A percentile compares a stretch with the other conserved stretches of the same genome.
These are phyloP conservation scores for Labeo calbasu DNA, from an alignment of 2,797 vertebrate species.

Conservation along the genomic window DNA sequence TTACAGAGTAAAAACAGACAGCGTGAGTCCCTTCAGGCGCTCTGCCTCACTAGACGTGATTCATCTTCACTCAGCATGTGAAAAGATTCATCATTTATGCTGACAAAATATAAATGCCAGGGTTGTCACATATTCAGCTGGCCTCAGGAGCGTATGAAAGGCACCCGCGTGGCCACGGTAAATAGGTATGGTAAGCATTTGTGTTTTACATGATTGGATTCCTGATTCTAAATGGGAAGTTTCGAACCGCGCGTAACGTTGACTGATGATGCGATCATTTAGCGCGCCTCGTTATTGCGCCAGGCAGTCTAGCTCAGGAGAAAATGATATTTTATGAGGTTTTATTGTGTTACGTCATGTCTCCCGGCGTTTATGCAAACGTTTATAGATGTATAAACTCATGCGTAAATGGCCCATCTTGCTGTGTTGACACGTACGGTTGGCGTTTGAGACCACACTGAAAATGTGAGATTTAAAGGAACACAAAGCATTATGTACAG, in stretches of 20 bases:
- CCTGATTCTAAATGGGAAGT: not conserved
- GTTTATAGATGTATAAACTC: slow-evolving; percentile 29
- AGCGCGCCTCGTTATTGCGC: not conserved
- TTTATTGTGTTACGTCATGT: slow-evolving; percentile 40
- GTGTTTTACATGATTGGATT: slow-evolving; percentile 41
- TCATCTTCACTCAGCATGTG: slow-evolving; percentile 45
- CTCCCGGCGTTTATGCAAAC: slow-evolving; percentile 28
- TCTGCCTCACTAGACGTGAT: slow-evolving; percentile 26
- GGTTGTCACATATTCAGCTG: slow-evolving; percentile 40
- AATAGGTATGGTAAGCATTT: slow-evolving; percentile 36
- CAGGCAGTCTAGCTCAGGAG: slow-evolving; percentile 14
- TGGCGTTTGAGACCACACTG: not conserved
- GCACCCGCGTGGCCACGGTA: slow-evolving; percentile 8
- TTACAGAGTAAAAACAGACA: slow-evolving; percentile 48
- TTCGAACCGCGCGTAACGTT: not conserved
- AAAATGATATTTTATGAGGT: slow-evolving; percentile 18
- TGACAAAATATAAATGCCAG: slow-evolving; percentile 50
- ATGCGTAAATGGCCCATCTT: not conserved
- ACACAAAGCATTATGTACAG: not conserved
- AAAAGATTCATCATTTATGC: slow-evolving; percentile 46
- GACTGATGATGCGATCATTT: slow-evolving; percentile 31
- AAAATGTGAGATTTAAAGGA: not conserved
- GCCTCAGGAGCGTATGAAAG: slow-evolving; percentile 38
- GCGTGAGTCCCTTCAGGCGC: slow-evolving; percentile 38
- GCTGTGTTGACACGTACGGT: not conserved